Evolutionary conservation across 1,140 invertebrate species (phyloP).

Genomic region (Rhopalosiphum padi): DNA sequence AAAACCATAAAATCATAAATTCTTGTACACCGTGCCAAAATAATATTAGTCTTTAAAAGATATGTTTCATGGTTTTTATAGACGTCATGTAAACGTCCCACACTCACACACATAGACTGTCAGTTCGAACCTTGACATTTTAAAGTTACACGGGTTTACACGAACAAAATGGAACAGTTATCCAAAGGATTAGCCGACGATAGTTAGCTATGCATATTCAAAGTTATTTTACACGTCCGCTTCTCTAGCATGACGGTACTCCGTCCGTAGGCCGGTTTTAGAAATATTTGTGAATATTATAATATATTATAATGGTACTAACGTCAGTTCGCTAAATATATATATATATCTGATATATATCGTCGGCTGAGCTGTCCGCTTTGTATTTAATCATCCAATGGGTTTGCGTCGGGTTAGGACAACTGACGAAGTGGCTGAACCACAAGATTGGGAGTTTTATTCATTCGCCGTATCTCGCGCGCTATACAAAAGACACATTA

Average conservation of each 20-base stretch:
- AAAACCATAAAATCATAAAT: slow-evolving; percentile 46
- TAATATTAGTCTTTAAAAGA: slow-evolving; percentile 42
- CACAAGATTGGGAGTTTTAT: neutral
- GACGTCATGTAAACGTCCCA: slow-evolving; percentile 49
- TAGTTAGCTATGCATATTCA: slow-evolving; percentile 25
- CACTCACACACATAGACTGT: slow-evolving; percentile 1
- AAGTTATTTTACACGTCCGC: neutral
- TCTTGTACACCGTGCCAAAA: slow-evolving; percentile 41
- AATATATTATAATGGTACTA: slow-evolving; percentile 6
- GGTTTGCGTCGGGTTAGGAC: neutral
- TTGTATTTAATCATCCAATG: slow-evolving; percentile 46
- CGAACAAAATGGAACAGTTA: slow-evolving; percentile 43
- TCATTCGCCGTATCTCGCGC: neutral
- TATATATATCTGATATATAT: neutral
- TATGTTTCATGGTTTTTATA: slow-evolving; percentile 42
- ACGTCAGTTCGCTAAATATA: neutral
- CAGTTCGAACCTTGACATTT: slow-evolving; percentile 54
- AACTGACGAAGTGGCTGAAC: slow-evolving; percentile 23
- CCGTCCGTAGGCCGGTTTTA: slow-evolving; percentile 30
- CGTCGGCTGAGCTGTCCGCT: neutral
- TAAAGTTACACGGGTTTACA: slow-evolving; percentile 34
- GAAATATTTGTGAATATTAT: slow-evolving; percentile 37
- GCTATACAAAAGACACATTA: neutral
- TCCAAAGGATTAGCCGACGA: slow-evolving; percentile 52
- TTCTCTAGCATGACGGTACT: neutral